Base-by-base conservation (phyloP, 2,888 invertebrate genomes). In the Ophion obscuratus region DNA sequence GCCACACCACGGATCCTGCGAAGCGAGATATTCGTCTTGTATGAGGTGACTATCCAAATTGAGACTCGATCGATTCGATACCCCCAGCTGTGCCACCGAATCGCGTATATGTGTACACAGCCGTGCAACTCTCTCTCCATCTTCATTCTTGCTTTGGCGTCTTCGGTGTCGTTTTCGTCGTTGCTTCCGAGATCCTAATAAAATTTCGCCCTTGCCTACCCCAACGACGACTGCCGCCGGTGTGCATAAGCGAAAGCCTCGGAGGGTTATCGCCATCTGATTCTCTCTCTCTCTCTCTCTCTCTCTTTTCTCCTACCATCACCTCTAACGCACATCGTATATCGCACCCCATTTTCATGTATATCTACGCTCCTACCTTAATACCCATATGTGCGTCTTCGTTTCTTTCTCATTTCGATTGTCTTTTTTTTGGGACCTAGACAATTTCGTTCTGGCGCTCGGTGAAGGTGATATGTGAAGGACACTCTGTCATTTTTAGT, bases 21-120 rank as follows among this genome's bases (percentile, higher is more conserved):
- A 81, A 84, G 90, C 90, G 89, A 90, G 89, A 89, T 91, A 91
- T 91, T 90, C 91, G 90, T 90, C 91, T 91, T 89, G 87, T 90
- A 90, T 89, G 90, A 91, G 90, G 88, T 87, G 88, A 89, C 89
- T 89, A 89, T 91, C 90, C 89, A 91, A 92, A 92, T 92, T 92
- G 91, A 90, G 91, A 91, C 88, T 90, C 91, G 91, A 92, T 92
- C 92, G 91, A 91, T 89, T 90, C 88, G 90, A 87, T 88, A 87
- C 85, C 74, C 71, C 76, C 77, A 83, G 80, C 82, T 79, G 66
- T 70, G 40, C 71, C 62, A 27, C 40, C 70, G 64, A 85, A 75
- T 53, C 47, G 17, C 44, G 2, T 73, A 31, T 71, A 53, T 73
- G 47, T 27, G 44, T 62, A 47, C 53, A 71, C 27, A 53, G 53